Evolutionary conservation across 2,797 vertebrate genomes (phyloP).

Genomic region (Scomberomorus guttatus): DNA sequence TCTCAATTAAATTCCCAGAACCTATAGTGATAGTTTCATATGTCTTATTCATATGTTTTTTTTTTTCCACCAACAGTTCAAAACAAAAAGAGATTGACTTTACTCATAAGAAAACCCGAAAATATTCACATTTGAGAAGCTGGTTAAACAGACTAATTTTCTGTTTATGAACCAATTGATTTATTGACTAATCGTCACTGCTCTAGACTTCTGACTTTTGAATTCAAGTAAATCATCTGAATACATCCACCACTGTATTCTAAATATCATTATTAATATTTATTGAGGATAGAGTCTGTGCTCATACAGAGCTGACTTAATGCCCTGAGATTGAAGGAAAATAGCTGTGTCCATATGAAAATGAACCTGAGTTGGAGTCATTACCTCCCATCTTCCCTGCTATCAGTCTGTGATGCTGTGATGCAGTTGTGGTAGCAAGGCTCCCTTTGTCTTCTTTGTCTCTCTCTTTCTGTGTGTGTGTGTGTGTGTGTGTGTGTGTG

Average conservation of each 20-base stretch:
- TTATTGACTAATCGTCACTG: not conserved
- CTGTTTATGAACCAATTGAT: not conserved
- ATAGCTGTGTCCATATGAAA: constrained; percentile 35
- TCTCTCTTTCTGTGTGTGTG: constrained; percentile 21
- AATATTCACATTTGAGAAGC: not conserved
- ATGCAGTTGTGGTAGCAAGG: constrained; percentile 41
- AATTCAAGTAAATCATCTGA: not conserved
- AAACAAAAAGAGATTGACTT: not conserved
- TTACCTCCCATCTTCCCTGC: constrained; percentile 26
- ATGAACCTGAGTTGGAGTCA: constrained; percentile 29
- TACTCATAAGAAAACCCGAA: not conserved
- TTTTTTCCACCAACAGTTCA: not conserved
- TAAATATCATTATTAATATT: not conserved
- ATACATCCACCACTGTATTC: not conserved
- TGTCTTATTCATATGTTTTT: not conserved
- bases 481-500: constrained; percentile 34
- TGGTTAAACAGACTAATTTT: too few species aligned
- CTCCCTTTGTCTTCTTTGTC: constrained; percentile 61
- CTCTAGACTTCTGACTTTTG: not conserved
- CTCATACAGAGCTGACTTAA: constrained; percentile 4
- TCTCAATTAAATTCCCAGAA: not conserved
- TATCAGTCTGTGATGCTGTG: constrained; percentile 44
- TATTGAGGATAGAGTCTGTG: not conserved
- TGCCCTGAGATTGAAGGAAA: constrained; percentile 33
- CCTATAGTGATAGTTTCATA: not conserved